Conservation (phyloP, 2,888 invertebrate genomes). For the Nomada ferruginata region DNA sequence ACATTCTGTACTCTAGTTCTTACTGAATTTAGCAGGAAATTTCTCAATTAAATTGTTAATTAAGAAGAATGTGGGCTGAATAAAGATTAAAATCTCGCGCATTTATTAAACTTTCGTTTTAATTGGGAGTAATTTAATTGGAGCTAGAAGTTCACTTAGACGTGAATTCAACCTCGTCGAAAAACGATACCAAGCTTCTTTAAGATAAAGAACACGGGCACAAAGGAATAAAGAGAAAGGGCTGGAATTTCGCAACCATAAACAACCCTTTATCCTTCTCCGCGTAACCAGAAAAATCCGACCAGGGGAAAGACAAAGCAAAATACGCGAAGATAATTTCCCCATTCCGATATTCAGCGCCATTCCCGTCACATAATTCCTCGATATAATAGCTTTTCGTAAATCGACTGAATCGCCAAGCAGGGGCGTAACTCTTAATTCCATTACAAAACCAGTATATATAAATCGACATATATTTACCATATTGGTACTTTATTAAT, state of each 20-base stretch:
- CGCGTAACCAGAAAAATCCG: slow-evolving; percentile 10
- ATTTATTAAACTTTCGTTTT: neutral
- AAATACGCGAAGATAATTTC: slow-evolving; percentile 16
- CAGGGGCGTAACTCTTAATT: slow-evolving; percentile 21
- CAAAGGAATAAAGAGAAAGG: neutral
- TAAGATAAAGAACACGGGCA: neutral
- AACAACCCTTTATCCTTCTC: slow-evolving; percentile 21
- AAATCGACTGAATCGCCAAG: slow-evolving; percentile 10
- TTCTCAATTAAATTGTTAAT: no score
- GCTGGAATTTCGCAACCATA: slow-evolving; percentile 13
- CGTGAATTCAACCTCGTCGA: slow-evolving; percentile 18
- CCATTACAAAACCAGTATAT: neutral
- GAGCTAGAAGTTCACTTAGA: neutral
- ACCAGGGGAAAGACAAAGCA: neutral
- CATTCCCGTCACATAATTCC: slow-evolving; percentile 40
- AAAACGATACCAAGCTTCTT: slow-evolving; percentile 5
- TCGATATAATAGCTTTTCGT: slow-evolving; percentile 28
- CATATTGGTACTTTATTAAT: no score
- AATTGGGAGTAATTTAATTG: neutral
- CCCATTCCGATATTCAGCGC: slow-evolving; percentile 33
- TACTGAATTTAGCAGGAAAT: no score
- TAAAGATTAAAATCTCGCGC: no score
- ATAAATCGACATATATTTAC: no score
- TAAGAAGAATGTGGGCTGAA: no score
- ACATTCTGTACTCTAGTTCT: no score